These are phyloP conservation scores for Cydia pomonella DNA, from an alignment of 1,140 invertebrate species.

Conservation along the genomic window DNA sequence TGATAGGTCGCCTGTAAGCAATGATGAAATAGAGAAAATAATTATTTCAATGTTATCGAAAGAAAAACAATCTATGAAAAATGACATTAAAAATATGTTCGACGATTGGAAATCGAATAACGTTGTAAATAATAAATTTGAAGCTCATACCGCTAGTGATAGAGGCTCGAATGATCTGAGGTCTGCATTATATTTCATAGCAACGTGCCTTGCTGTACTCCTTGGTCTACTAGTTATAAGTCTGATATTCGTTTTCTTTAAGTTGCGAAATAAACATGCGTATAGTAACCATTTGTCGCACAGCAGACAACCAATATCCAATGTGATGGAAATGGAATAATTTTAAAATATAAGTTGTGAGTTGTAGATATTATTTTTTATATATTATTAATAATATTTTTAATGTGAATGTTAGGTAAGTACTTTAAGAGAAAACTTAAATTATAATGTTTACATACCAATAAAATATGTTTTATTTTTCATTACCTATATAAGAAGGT, in stretches of 20 bases:
- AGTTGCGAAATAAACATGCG: not conserved
- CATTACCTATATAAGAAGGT: too few relatives aligned
- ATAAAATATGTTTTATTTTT: not conserved
- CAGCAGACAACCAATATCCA: constrained; percentile 16
- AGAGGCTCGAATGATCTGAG: not conserved
- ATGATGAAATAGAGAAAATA: constrained; percentile 15
- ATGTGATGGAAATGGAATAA: constrained; percentile 19
- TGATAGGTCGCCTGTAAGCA: not conserved
- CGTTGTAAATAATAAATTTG: not conserved
- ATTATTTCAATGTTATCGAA: not conserved
- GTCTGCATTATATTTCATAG: constrained; percentile 23
- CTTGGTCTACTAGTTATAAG: not conserved
- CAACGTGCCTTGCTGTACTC: constrained; percentile 6
- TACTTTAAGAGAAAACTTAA: not conserved
- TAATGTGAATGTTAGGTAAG: not conserved
- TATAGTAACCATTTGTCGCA: constrained; percentile 2
- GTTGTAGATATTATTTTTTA: not conserved
- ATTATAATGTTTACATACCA: not conserved
- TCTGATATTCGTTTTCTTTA: constrained; percentile 13
- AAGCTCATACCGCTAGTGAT: not conserved
- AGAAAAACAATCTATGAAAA: constrained; percentile 9
- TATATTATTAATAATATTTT: too few relatives aligned
- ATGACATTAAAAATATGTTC: constrained; percentile 15
- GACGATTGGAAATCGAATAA: constrained; percentile 17
- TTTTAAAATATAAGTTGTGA: not conserved